Evolutionary conservation across 2,888 invertebrate genomes (phyloP), one percentile per base, ranked within the genome.

Genomic region (Adineta ricciae): DNA sequence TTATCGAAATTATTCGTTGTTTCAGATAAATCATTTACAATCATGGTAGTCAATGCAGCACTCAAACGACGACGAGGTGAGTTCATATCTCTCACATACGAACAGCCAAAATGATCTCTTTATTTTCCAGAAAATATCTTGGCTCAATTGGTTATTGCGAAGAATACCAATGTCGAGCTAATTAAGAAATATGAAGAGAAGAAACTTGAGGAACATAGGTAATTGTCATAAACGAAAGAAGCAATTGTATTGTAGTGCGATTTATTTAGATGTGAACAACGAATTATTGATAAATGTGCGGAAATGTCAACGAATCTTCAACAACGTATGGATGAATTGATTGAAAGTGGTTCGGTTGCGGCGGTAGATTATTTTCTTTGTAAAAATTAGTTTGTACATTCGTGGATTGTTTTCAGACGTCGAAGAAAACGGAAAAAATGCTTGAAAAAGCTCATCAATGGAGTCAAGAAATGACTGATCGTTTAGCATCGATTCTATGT

Each of bases 311-410:
- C 4, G 4, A 41, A 41, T 41, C 41, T 78, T 41, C 38, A 41
- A 41, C 38, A 78, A 78, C 78, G 78, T n/a, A 78, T 78, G 78
- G 78, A 78, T 78, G 78, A 78, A 78, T 78, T 78, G n/a, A 78
- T 38, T 78, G 78, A 36, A 41, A 78, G 41, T 24, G 41, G 41
- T 41, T 78, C 78, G n/a, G 78, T 78, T 41, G 78, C 78, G 11
- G 78, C 41, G 24, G 78, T 78, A 78, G n/a, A 9, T 5, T 24
- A 24, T 5, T 72, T 14, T 2, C 8, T 36, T 38, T 38, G 21
- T 1, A 9, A 64, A 3, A 64, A 21, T 64, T 14, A 21, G 7
- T 27, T 27, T 16, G n/a, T 41, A n/a, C 41, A 3, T 24, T n/a
- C 38, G 0, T 27, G 38, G n/a, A n/a, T n/a, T n/a, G n/a, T n/a